These are phyloP conservation scores for Mustelus asterias DNA, from an alignment of 2,113 vertebrate species.

Conservation along the genomic window DNA sequence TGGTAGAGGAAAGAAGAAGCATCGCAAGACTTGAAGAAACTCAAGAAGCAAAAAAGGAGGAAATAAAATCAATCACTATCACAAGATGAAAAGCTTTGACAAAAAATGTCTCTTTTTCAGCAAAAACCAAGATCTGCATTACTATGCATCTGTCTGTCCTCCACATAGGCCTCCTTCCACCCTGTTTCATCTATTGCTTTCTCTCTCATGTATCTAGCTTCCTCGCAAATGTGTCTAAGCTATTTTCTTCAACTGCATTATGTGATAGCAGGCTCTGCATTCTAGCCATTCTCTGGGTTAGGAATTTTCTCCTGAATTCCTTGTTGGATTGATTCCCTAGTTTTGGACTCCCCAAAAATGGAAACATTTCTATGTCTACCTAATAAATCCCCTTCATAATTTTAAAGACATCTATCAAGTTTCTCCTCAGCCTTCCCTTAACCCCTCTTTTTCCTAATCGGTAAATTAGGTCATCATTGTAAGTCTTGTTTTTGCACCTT, in stretches of 20 bases:
- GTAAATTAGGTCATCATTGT: background rate
- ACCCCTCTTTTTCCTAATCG: background rate
- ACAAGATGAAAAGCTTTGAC: no score
- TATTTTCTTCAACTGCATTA: no score
- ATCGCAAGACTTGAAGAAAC: no score
- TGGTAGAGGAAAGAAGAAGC: no score
- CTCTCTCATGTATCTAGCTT: background rate
- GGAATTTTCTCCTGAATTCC: background rate
- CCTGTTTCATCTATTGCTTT: background rate
- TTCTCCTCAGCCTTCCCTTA: background rate
- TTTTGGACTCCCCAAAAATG: background rate
- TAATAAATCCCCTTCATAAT: background rate
- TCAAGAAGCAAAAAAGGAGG: no score
- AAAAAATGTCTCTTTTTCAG: no score
- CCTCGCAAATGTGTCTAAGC: no score
- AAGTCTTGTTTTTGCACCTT: background rate
- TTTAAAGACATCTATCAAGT: background rate
- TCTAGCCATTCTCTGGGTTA: background rate
- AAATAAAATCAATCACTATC: no score
- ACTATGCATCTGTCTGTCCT: no score
- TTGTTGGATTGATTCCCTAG: background rate
- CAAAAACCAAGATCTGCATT: no score
- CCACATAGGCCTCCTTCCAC: no score
- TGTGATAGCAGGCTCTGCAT: no score
- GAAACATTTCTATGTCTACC: background rate